Evolutionary conservation across 1,140 invertebrate genomes (phyloP).

Genomic region (Pseudomyrmex dendroicus): DNA sequence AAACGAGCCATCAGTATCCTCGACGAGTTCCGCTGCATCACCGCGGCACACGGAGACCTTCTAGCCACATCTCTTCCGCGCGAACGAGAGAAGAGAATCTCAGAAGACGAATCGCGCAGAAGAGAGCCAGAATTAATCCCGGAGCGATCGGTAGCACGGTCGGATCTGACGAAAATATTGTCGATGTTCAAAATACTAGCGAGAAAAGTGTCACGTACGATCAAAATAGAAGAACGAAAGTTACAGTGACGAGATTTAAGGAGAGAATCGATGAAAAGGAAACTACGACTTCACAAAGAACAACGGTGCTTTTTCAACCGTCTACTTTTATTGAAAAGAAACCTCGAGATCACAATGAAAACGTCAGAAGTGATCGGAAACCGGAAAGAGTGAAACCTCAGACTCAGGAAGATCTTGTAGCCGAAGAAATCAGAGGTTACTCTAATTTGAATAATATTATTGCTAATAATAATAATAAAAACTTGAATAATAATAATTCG

Average conservation of each 20-base stretch:
- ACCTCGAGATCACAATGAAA: background rate
- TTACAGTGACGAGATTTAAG: background rate
- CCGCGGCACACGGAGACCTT: constrained; percentile 18
- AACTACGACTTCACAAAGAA: background rate
- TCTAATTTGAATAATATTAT: background rate
- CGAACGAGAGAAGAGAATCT: background rate
- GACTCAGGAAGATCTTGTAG: background rate
- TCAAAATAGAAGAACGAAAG: background rate
- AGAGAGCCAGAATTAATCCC: background rate
- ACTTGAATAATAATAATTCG: too few relatives aligned
- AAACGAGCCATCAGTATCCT: background rate
- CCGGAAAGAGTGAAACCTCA: background rate
- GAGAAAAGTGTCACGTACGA: background rate
- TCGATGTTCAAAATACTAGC: background rate
- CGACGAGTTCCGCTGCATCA: constrained; percentile 23
- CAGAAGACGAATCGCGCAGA: constrained; percentile 11
- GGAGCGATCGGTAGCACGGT: background rate
- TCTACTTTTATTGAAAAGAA: background rate
- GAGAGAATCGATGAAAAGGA: background rate
- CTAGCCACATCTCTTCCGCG: background rate
- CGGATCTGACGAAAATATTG: background rate
- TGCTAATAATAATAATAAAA: too few relatives aligned
- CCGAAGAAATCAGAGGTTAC: background rate
- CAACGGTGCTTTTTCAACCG: background rate
- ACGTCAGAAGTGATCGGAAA: background rate